phyloP scores from a whole-genome alignment of 2,113 vertebrate genomes.

The Hemiscyllium ocellatum region DNA sequence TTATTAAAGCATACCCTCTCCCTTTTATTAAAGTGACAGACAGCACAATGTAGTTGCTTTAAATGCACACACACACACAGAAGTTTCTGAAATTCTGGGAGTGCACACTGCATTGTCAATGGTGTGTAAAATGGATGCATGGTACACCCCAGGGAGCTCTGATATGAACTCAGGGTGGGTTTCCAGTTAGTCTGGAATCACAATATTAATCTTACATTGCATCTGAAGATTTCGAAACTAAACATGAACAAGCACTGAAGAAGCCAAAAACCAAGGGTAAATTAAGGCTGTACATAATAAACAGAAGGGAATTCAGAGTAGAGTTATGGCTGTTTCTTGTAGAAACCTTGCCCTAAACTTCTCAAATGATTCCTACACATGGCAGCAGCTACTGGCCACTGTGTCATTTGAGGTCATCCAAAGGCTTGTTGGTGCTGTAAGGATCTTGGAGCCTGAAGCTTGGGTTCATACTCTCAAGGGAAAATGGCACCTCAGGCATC shows the following conservation, averaged over 20 bases:
- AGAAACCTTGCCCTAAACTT: neutral
- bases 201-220: neutral
- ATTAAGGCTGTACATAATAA: neutral
- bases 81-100: no score
- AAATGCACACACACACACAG: no score
- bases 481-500: neutral
- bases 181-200: neutral
- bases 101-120: neutral
- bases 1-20: neutral
- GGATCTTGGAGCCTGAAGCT: neutral
- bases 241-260: neutral
- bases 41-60: neutral
- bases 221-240: neutral
- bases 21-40: neutral
- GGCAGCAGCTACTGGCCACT: neutral
- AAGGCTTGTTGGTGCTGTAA: neutral
- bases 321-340: neutral
- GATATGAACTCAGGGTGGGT: neutral
- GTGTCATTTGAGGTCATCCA: neutral
- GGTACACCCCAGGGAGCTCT: neutral
- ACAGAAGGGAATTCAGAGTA: neutral
- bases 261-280: neutral
- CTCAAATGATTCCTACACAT: neutral
- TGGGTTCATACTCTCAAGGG: neutral
- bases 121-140: neutral